Conservation (phyloP, 2,113 vertebrate genomes). For the Pogona vitticeps region DNA sequence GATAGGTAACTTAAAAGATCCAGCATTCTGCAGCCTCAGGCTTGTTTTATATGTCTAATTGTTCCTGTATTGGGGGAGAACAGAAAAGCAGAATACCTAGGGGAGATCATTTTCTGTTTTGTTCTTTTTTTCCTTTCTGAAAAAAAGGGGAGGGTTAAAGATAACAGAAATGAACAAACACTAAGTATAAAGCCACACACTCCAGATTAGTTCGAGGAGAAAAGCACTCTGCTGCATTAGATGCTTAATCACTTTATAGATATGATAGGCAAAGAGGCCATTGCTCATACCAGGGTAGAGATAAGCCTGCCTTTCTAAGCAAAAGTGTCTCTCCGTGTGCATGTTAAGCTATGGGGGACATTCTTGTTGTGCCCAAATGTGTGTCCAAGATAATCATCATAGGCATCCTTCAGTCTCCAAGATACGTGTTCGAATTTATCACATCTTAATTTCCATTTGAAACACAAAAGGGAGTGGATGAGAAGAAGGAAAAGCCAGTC, state of each 20-base stretch:
- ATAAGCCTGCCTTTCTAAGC: background rate
- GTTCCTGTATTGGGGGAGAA: background rate
- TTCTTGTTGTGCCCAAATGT: too few relatives aligned
- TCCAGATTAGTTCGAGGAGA: slow-evolving; percentile 68
- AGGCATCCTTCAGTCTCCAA: too few relatives aligned
- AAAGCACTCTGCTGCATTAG: slow-evolving; percentile 73
- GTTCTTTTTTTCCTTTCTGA: slow-evolving; percentile 48
- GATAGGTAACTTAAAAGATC: too few relatives aligned
- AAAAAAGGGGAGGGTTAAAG: slow-evolving; percentile 48
- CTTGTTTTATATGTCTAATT: background rate
- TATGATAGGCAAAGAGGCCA: slow-evolving; percentile 67
- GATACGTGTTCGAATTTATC: too few relatives aligned
- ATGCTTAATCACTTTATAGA: slow-evolving; percentile 69
- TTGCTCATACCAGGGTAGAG: slow-evolving; percentile 64
- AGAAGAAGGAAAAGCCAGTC: background rate
- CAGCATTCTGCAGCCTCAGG: background rate
- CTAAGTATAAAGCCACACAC: slow-evolving; percentile 65
- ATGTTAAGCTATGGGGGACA: background rate
- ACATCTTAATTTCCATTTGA: background rate
- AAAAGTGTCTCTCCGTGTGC: background rate
- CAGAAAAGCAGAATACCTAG: background rate
- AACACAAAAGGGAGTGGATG: background rate
- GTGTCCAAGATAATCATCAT: too few relatives aligned
- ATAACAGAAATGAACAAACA: slow-evolving; percentile 64
- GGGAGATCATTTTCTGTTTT: slow-evolving; percentile 27